phyloP scores from a whole-genome alignment of 2,113 vertebrate species.

The Rhynchomys soricoides region DNA sequence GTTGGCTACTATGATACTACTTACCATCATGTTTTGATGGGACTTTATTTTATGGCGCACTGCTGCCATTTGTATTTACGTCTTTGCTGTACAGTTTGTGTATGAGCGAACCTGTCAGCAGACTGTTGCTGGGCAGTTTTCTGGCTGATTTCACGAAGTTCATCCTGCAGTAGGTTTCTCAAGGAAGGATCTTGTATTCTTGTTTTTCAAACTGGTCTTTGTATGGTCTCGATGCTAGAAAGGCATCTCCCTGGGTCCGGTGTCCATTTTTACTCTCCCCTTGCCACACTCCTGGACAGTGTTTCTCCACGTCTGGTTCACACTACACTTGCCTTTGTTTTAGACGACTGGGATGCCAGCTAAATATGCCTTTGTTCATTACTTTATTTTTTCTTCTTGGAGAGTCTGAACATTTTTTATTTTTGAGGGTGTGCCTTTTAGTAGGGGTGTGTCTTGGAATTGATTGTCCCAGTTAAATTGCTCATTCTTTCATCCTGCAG shows the following conservation, averaged over 20 bases:
- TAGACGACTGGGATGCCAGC: background rate
- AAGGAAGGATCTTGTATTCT: background rate
- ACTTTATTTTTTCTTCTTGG: background rate
- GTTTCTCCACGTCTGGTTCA: background rate
- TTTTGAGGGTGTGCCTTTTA: conserved; percentile 42
- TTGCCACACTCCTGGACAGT: background rate
- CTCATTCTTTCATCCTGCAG: background rate
- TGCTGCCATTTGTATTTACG: background rate
- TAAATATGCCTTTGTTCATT: background rate
- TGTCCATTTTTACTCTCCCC: background rate
- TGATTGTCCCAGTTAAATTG: background rate
- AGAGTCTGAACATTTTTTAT: background rate
- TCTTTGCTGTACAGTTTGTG: background rate
- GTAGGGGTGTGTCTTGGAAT: background rate
- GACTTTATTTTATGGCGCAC: background rate
- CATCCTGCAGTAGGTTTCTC: background rate
- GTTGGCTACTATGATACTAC: background rate
- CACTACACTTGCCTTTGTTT: background rate
- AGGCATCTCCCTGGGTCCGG: background rate
- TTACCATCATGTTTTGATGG: background rate
- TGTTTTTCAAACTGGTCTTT: background rate
- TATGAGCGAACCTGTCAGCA: background rate
- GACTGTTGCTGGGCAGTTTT: background rate
- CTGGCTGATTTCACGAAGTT: background rate
- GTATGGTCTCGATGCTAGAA: background rate